These are phyloP conservation scores for Mystacornis crossleyi DNA, from an alignment of 2,113 vertebrate genomes.

Conservation along the genomic window DNA sequence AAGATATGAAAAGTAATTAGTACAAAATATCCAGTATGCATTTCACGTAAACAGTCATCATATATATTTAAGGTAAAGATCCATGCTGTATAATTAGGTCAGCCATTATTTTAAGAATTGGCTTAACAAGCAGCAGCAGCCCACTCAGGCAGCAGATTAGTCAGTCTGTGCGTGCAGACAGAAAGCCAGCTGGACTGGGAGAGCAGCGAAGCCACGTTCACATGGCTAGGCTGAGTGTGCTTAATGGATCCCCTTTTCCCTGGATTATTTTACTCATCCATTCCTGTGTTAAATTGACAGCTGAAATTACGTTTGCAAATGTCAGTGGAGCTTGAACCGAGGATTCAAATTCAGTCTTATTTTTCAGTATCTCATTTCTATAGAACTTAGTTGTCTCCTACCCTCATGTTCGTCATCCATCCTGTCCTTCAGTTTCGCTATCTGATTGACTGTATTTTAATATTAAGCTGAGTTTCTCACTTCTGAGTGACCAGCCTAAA, in stretches of 20 bases:
- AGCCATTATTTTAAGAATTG: background rate
- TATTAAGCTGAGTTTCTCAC: background rate
- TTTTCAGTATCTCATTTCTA: background rate
- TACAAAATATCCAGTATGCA: background rate
- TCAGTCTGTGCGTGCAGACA: background rate
- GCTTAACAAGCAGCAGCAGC: background rate
- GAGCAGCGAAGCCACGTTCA: background rate
- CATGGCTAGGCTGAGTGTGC: background rate
- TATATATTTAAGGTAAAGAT: background rate
- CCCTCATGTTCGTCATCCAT: background rate
- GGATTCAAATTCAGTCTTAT: background rate
- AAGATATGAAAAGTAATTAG: background rate
- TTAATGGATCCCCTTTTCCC: background rate
- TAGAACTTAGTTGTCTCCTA: background rate
- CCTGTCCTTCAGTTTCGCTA: background rate
- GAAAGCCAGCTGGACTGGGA: background rate
- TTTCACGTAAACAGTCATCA: background rate
- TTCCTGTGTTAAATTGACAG: background rate
- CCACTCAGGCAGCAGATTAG: background rate
- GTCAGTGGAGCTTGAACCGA: background rate
- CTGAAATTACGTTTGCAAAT: background rate
- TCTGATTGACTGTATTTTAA: background rate
- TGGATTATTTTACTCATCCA: background rate
- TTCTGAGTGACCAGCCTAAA: background rate
- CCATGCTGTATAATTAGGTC: background rate